Evolutionary conservation across 2,797 vertebrate genomes (phyloP).

Genomic region (Scolopax rusticola): DNA sequence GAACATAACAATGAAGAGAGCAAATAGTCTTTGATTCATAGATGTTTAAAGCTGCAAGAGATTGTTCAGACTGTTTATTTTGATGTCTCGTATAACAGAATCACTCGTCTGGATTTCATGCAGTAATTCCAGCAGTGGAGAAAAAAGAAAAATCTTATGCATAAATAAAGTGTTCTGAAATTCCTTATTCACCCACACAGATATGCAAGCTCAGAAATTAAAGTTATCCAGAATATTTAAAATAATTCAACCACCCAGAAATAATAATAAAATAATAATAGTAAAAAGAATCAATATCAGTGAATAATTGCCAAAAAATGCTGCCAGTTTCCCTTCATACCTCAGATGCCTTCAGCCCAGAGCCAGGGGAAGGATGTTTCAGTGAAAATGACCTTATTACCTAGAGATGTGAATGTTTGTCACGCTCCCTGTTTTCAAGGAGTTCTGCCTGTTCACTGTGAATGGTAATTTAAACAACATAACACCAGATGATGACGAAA

Average conservation of each 20-base stretch:
- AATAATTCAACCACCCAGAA: background rate
- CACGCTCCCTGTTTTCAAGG: background rate
- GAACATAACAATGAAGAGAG: slow-evolving; percentile 26
- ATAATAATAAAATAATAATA: background rate
- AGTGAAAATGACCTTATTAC: background rate
- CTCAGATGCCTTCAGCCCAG: background rate
- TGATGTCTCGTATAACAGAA: slow-evolving; percentile 12
- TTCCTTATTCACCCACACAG: background rate
- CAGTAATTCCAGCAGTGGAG: background rate
- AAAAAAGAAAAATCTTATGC: background rate
- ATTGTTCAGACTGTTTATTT: slow-evolving; percentile 44
- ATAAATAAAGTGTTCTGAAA: background rate
- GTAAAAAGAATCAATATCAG: background rate
- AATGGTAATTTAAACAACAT: background rate
- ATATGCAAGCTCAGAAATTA: background rate
- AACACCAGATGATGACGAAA: background rate
- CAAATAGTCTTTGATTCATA: slow-evolving; percentile 51
- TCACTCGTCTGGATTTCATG: background rate
- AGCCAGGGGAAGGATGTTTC: background rate
- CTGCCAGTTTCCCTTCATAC: background rate
- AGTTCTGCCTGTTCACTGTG: background rate
- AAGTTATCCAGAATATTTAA: background rate
- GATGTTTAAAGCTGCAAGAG: slow-evolving; percentile 44
- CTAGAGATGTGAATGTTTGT: background rate
- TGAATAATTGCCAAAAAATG: background rate